Evolutionary conservation across 2,888 invertebrate genomes (phyloP).

Genomic region (Sialis fuliginosa): DNA sequence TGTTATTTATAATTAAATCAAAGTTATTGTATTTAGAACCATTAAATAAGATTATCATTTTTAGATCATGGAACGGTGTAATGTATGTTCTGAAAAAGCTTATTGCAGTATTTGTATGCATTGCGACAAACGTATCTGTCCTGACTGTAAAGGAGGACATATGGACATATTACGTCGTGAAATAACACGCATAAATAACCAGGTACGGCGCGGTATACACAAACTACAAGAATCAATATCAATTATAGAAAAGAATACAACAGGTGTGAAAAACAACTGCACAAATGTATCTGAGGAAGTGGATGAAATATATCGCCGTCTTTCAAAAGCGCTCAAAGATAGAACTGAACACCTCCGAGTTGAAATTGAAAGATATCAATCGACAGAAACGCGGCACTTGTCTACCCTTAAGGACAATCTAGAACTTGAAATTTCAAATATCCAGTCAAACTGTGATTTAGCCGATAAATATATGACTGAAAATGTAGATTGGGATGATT

Average conservation of each 20-base stretch:
- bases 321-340: slow-evolving; percentile 78
- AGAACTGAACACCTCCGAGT: slow-evolving; percentile 70
- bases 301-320: slow-evolving; percentile 75
- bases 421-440: slow-evolving; percentile 87
- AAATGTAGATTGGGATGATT: slow-evolving; percentile 80
- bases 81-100: slow-evolving; percentile 84
- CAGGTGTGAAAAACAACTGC: slow-evolving; percentile 76
- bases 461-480: slow-evolving; percentile 89
- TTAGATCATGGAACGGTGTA: slow-evolving; percentile 72
- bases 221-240: slow-evolving; percentile 72
- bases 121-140: slow-evolving; percentile 94
- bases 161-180: slow-evolving; percentile 80
- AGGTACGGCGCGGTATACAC: slow-evolving; percentile 70
- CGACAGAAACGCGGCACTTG: slow-evolving; percentile 71
- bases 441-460: slow-evolving; percentile 90
- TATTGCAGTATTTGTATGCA: slow-evolving; percentile 80
- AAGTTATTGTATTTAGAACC: too few species aligned
- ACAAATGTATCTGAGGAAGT: slow-evolving; percentile 84
- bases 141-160: slow-evolving; percentile 90
- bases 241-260: slow-evolving; percentile 74
- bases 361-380: slow-evolving; percentile 84
- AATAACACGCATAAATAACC: slow-evolving; percentile 25
- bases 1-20: too few species aligned
- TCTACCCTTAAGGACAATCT: slow-evolving; percentile 82
- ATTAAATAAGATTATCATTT: too few species aligned